Evolutionary conservation across 2,797 vertebrate genomes (phyloP), one percentile per base, ranked within the genome.

Genomic region (Chelmon rostratus): DNA sequence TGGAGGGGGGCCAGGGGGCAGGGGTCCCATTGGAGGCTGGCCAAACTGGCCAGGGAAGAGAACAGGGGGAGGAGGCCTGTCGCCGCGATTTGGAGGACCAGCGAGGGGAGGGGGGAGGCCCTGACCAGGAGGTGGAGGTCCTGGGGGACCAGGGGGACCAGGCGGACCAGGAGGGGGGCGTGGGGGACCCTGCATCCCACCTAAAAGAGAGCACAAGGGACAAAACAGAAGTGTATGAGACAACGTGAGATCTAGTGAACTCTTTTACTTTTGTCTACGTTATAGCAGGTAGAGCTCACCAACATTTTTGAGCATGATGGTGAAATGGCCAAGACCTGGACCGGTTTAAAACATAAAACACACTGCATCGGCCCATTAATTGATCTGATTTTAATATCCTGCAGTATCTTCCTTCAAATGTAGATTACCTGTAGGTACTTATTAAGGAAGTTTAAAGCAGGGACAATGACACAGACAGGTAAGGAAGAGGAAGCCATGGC

Each of bases 31-130:
- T 1, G 98, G 98, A 77, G 98, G 98, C 77, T 99, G 98, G 81
- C 97, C 98, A 91, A 98, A 99, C 81, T 99, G 98, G 92, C 98
- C 97, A 87, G 98, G 97, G 95, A 99, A 99, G 75, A 99, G 93
- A 92, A 99, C 98, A 66, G 98, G 98, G 74, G 98, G 98, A 92
- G 98, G 98, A 71, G 96, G 98, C 68, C 98, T 97, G 90, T 99
- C 98, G 44, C 98, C 97, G 89, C 98, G 96, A 92, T 96, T 98
- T 78, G 98, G 98, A 83, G 98, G 98, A 68, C 97, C 98, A 67
- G 96, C 92, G 62, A 99, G 93, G 52, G 97, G 98, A 89, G 96
- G 98, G 73, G 96, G 97, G 68, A 98, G 96, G 78, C 97, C 97
- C 91, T 99, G 98, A 81, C 98, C 98, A 86, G 97, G 98, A 79